phyloP scores from a whole-genome alignment of 2,888 invertebrate species.

The Stomorhina lunata region DNA sequence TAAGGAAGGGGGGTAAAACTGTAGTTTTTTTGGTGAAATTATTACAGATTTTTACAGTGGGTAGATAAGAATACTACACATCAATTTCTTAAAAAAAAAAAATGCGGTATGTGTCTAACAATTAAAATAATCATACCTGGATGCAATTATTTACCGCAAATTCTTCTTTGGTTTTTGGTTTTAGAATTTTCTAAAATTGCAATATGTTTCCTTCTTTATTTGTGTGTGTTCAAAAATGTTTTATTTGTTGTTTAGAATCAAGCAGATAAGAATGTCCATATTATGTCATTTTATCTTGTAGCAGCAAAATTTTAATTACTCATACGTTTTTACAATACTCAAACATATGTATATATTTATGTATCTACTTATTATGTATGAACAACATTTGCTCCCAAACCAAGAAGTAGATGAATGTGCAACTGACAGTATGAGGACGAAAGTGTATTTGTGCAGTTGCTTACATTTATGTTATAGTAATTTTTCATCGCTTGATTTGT shows the following conservation, averaged over 20 bases:
- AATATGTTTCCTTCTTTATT: neutral
- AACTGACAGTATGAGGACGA: constrained; percentile 30
- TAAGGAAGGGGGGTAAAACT: no score
- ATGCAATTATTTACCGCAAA: constrained; percentile 20
- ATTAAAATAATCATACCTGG: neutral
- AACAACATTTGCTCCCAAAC: no score
- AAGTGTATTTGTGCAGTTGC: constrained; percentile 45
- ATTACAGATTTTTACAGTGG: no score
- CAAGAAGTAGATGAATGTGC: constrained; percentile 5
- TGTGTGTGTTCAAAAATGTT: neutral
- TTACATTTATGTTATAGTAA: constrained; percentile 58
- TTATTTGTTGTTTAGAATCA: neutral
- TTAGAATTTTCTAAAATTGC: constrained; percentile 25
- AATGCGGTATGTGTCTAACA: no score
- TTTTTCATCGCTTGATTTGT: constrained; percentile 66
- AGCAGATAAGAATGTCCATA: constrained; percentile 1
- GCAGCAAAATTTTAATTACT: constrained; percentile 35
- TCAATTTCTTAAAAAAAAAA: no score
- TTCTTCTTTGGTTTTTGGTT: constrained; percentile 2
- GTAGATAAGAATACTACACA: no score
- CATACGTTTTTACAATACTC: constrained; percentile 14
- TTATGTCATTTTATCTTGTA: constrained; percentile 41
- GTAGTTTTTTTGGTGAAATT: no score
- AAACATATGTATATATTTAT: no score
- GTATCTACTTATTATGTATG: no score